phyloP scores from a whole-genome alignment of 2,113 vertebrate genomes.

The Cricetomys ansorgei region DNA sequence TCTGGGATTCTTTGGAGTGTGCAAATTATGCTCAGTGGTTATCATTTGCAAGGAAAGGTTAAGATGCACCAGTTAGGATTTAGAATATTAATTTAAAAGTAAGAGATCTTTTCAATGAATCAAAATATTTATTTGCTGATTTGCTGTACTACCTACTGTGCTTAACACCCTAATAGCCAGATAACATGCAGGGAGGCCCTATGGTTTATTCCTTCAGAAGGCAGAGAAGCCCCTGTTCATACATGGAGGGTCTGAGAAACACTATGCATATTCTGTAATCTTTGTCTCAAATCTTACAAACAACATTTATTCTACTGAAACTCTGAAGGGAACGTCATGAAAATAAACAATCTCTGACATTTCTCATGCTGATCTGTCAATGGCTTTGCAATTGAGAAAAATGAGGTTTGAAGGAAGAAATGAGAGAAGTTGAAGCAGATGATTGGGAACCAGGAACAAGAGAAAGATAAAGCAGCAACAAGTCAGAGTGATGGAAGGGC shows the following conservation, averaged over 20 bases:
- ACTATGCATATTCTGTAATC: not conserved
- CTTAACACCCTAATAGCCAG: not conserved
- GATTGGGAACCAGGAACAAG: not conserved
- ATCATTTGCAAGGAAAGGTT: conserved; percentile 64
- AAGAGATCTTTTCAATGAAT: conserved; percentile 41
- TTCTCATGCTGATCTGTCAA: conserved; percentile 61
- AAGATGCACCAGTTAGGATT: conserved; percentile 53
- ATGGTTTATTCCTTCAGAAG: not conserved
- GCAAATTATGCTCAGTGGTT: conserved; percentile 51
- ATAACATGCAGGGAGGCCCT: not conserved
- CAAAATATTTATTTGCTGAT: conserved; percentile 38
- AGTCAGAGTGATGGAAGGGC: not conserved
- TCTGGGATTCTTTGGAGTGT: conserved; percentile 46
- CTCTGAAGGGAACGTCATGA: conserved; percentile 59
- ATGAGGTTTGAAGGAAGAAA: conserved; percentile 58
- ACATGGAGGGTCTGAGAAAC: not conserved
- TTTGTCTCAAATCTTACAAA: conserved; percentile 33
- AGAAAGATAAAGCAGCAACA: conserved; percentile 6
- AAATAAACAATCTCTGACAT: conserved; percentile 65
- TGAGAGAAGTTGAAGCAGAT: conserved; percentile 27
- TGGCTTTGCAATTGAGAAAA: conserved; percentile 65
- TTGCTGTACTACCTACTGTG: not conserved
- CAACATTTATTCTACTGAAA: conserved; percentile 43
- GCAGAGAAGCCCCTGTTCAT: not conserved
- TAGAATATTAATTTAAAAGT: conserved; percentile 55